Conservation (phyloP, 2,888 invertebrate genomes). For the Diaperis boleti region DNA sequence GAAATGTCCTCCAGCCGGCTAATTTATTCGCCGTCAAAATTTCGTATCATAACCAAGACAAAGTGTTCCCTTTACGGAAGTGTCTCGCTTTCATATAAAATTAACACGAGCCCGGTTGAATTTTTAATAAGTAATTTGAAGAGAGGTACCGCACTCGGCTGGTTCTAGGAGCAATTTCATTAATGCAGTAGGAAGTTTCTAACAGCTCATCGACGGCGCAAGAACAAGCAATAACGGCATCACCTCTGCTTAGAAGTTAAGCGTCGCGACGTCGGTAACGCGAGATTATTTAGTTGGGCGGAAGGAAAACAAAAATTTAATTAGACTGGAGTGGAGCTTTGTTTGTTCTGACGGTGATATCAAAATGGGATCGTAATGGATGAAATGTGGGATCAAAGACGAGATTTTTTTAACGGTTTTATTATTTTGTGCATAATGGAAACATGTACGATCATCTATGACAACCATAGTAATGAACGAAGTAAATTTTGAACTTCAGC, state of each 20-base stretch:
- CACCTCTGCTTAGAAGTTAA: conserved; percentile 37
- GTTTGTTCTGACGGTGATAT: conserved; percentile 3
- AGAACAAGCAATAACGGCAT: conserved; percentile 45
- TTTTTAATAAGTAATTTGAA: conserved; percentile 40
- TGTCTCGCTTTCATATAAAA: conserved; percentile 36
- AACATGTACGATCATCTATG: too few relatives aligned
- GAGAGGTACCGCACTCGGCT: conserved; percentile 21
- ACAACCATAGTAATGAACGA: too few relatives aligned
- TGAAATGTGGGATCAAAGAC: too few relatives aligned
- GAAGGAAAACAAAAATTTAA: conserved; percentile 1
- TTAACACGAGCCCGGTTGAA: conserved; percentile 32
- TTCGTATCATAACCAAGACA: conserved; percentile 25
- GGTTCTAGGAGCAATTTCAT: conserved; percentile 35
- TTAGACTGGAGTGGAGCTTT: conserved; percentile 7
- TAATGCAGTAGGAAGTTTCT: conserved; percentile 37
- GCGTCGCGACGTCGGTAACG: not conserved
- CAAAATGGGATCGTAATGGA: too few relatives aligned
- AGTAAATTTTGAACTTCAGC: too few relatives aligned
- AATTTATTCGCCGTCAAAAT: conserved; percentile 7
- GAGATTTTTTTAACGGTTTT: too few relatives aligned
- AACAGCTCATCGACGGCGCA: conserved; percentile 40
- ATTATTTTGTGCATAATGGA: too few relatives aligned
- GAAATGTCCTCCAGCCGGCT: too few relatives aligned
- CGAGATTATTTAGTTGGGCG: not conserved
- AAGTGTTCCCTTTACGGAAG: conserved; percentile 22